phyloP scores from a whole-genome alignment of 2,113 vertebrate species.

The Rhombomys opimus region DNA sequence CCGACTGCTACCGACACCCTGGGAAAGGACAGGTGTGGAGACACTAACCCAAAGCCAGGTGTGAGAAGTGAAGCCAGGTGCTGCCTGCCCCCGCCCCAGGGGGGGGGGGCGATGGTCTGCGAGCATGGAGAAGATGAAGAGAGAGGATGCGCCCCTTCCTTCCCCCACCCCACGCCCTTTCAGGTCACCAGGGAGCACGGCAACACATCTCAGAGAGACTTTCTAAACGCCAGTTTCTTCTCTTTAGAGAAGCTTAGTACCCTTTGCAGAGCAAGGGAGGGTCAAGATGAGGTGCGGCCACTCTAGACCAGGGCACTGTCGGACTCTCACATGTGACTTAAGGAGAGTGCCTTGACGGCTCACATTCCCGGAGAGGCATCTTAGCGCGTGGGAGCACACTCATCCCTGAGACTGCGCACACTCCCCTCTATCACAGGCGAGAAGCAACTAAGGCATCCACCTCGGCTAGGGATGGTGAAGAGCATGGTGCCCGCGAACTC shows the following conservation, averaged over 20 bases:
- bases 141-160: background rate
- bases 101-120: background rate
- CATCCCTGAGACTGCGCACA: background rate
- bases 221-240: background rate
- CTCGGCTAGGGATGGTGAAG: background rate
- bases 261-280: background rate
- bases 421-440: background rate
- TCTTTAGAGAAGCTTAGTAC: background rate
- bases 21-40: accelerated
- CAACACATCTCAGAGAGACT: background rate
- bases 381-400: background rate
- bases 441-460: background rate
- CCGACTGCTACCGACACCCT: background rate
- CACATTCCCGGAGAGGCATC: background rate
- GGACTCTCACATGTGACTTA: background rate
- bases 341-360: background rate
- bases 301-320: background rate
- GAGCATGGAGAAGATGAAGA: background rate
- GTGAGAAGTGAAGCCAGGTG: background rate
- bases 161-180: background rate
- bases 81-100: too few relatives aligned
- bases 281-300: background rate
- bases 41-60: background rate
- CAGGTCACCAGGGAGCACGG: background rate
- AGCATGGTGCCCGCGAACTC: background rate